Evolutionary conservation across 2,888 invertebrate genomes (phyloP), one percentile per base, ranked within the genome.

Genomic region (Melieria picta): DNA sequence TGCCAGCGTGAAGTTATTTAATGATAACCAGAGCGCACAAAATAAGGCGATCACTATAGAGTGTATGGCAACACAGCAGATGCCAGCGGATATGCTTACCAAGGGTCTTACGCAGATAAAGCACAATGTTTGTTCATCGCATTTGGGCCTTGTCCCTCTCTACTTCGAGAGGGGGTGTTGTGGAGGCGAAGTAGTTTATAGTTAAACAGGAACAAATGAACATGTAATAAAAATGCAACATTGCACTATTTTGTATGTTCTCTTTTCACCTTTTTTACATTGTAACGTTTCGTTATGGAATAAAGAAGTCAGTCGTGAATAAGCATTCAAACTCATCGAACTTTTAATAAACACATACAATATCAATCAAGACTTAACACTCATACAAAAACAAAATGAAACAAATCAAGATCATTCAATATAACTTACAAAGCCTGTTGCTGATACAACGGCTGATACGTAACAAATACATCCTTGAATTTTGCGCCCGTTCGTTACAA

Each of bases 81-180:
- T 77, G 76, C 74, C 72, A 56, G 73, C 76, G 6, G 74, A 76
- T 58, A 64, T 76, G 30, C 56, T 75, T 6, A 77, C 75, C 7
- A 76, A 76, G 55, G n/a, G 71, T 16, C 71, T 76, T 1, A 73
- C 50, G n/a, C 63, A 48, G 43, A 50, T 56, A 13, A 74, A 76
- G 56, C 73, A 74, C 45, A 16, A 46, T 30, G 56, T 4, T 11
- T 74, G 74, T 70, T 72, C 62, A 72, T 30, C 61, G 9, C 50
- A 66, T n/a, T 58, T 74, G 63, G 72, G 72, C 5, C 46, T 74
- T 63, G 13, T 63, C 30, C 30, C 43, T 60, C 45, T 43, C 43
- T 60, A 43, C 60, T 43, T 60, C 56, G 10, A 56, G 56, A n/a
- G 56, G 56, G 4, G 56, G 56, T 56, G 56, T 56, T 56, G 56